Evolutionary conservation across 2,797 vertebrate genomes (phyloP).

Genomic region (Poeciliopsis paucimaculata): DNA sequence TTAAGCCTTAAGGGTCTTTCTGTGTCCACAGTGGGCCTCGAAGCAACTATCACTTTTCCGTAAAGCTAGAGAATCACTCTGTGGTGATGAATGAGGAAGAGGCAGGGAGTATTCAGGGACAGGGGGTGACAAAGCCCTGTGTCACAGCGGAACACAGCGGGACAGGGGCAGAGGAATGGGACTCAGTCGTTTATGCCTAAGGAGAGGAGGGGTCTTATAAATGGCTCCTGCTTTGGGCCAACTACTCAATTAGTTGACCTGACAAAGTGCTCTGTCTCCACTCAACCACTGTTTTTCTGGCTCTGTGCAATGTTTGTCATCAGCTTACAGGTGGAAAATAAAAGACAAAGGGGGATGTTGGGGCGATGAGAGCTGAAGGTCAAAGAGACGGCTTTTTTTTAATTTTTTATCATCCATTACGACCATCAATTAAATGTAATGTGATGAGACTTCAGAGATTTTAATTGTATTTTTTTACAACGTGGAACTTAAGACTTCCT

Average conservation of each 20-base stretch:
- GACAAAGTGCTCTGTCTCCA: slow-evolving; percentile 76
- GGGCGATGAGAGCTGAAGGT: slow-evolving; percentile 44
- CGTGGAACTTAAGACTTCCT: slow-evolving; percentile 21
- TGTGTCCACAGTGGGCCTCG: slow-evolving; percentile 60
- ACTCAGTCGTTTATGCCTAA: slow-evolving; percentile 44
- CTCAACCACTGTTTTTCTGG: slow-evolving; percentile 52
- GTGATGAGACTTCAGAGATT: slow-evolving; percentile 26
- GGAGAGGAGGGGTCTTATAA: slow-evolving; percentile 69
- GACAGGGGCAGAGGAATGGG: slow-evolving; percentile 60
- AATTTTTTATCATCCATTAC: slow-evolving; percentile 13
- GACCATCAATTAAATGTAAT: slow-evolving; percentile 42
- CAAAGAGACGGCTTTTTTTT: slow-evolving; percentile 16
- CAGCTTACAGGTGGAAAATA: slow-evolving; percentile 41
- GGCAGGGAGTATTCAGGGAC: slow-evolving; percentile 43
- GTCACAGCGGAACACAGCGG: slow-evolving; percentile 65
- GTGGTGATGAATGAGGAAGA: slow-evolving; percentile 73
- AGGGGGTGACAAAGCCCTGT: slow-evolving; percentile 63
- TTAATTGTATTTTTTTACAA: slow-evolving; percentile 37
- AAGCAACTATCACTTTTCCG: slow-evolving; percentile 70
- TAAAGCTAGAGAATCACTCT: slow-evolving; percentile 70
- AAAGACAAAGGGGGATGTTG: slow-evolving; percentile 3
- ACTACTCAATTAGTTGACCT: slow-evolving; percentile 81
- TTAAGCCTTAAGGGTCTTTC: slow-evolving; percentile 64
- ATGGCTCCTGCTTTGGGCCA: slow-evolving; percentile 78
- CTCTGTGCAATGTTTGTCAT: slow-evolving; percentile 60